Base-by-base conservation (phyloP, 2,888 invertebrate genomes). In the Tridacna gigas region DNA sequence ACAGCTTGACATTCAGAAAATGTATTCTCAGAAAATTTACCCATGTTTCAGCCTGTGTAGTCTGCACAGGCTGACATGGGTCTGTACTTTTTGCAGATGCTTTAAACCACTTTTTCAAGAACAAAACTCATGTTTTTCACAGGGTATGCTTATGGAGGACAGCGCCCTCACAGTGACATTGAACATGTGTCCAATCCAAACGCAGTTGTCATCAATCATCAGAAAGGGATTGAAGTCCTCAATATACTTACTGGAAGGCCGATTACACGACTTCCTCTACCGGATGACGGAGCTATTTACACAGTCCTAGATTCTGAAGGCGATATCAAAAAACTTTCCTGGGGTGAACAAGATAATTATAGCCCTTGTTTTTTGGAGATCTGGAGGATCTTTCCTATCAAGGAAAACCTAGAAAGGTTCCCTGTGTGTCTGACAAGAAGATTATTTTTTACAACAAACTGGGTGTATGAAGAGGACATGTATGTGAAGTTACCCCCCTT, bases 121-220 rank as follows among this genome's bases (percentile, higher is more conserved):
- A 2, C 37, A 4, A 4, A 37, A n/a, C n/a, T n/a, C 7, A 37
- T 37, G 37, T 18, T 28, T 25, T 45, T 47, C 48, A 4, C 60
- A 86, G 94, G 93, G 0, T 92, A 92, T 86, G 91, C 92, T 9
- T 93, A 93, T 83, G 93, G 94, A 20, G 93, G 93, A 0, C 91
- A 92, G 45, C 83, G 92, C 28, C 94, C 94, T 11, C 93, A 93
- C 84, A 92, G 90, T 79, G 88, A 89, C 47, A 87, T 89, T 65
- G 93, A 93, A 80, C 93, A 93, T 83, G 87, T 93, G 0, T 74
- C 83, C 18, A 91, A 93, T 77, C 93, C 94, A 20, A 93, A 93
- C 51, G 91, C 91, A 18, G 84, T 93, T 12, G 90, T 93, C 28
- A 90, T 93, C 13, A 91, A 92, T 74, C 91, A 91, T 66, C 91